Evolutionary conservation across 2,888 invertebrate genomes (phyloP), one percentile per base, ranked within the genome.

Genomic region (Drosophila bunnanda): DNA sequence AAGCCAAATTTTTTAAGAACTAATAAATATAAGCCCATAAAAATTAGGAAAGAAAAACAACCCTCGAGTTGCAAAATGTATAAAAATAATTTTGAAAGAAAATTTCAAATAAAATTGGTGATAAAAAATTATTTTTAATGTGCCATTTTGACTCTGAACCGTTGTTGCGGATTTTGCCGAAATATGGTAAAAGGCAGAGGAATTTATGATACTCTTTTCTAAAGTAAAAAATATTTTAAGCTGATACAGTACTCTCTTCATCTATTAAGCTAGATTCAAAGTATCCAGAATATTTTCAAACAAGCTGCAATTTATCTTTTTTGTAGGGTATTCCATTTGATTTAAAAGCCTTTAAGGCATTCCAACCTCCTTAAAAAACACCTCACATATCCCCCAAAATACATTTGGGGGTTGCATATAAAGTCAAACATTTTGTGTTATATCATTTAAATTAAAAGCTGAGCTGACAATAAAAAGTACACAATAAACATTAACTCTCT

Each of bases 401-500:
- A 54, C 53, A 2, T 61, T 38, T 10, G 43, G 56, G 79, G 70
- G 69, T 52, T 44, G 78, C 76, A 64, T 76, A 82, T 76, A 89
- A 88, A 80, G 66, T 61, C 44, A 46, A 58, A 85, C 70, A 64
- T 72, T 75, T 79, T 67, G 78, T 76, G 67, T 76, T 80, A 78
- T 82, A 77, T 82, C 83, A 89, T 89, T 90, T 89, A 90, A 89
- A 89, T 90, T 90, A 90, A 89, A 89, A 82, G 85, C 82, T 68
- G 57, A 61, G 78, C 78, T 84, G 82, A 84, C 82, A 83, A 89
- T 90, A 90, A 89, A 90, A 90, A 78, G 60, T 57, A 76, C 55
- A 72, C 71, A 67, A 65, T 73, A 74, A 53, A 62, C 74, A 64
- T 67, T 67, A 57, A 66, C 65, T 46, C 57, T 56, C 66, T 61